Evolutionary conservation across 2,888 invertebrate genomes (phyloP).

Genomic region (Ectropis crepuscularia): DNA sequence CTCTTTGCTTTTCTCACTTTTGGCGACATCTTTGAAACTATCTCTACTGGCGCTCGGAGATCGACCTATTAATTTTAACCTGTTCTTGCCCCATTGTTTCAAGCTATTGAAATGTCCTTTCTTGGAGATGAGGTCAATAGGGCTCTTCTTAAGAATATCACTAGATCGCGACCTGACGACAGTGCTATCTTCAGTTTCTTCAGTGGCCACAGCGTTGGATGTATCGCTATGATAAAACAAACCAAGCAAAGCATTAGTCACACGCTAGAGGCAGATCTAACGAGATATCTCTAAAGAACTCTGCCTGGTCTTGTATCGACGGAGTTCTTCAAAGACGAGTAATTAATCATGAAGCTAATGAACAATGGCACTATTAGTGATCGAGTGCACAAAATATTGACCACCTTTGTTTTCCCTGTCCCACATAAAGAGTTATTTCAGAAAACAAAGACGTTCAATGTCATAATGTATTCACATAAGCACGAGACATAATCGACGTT

Average conservation of each 20-base stretch:
- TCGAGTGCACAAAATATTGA: conserved; percentile 77
- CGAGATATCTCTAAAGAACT: conserved; percentile 67
- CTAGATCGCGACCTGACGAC: conserved; percentile 90
- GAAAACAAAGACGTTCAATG: conserved; percentile 76
- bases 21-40: conserved; percentile 72
- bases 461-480: conserved; percentile 81
- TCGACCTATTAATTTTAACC: conserved; percentile 90
- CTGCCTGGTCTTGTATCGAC: conserved; percentile 78
- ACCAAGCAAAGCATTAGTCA: conserved; percentile 86
- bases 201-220: conserved; percentile 80
- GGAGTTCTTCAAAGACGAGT: conserved; percentile 64
- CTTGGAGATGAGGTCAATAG: conserved; percentile 82
- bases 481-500: conserved; percentile 75
- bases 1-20: conserved; percentile 72
- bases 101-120: conserved; percentile 91
- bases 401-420: conserved; percentile 61
- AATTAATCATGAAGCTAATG: conserved; percentile 82
- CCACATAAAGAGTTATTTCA: conserved; percentile 41
- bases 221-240: conserved; percentile 84
- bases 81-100: conserved; percentile 93
- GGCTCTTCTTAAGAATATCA: conserved; percentile 89
- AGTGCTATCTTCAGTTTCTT: conserved; percentile 81
- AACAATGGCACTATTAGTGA: conserved; percentile 82
- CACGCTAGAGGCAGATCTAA: conserved; percentile 81
- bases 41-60: conserved; percentile 84